Evolutionary conservation across 1,140 invertebrate genomes (phyloP).

Genomic region (Streblospio benedicti): DNA sequence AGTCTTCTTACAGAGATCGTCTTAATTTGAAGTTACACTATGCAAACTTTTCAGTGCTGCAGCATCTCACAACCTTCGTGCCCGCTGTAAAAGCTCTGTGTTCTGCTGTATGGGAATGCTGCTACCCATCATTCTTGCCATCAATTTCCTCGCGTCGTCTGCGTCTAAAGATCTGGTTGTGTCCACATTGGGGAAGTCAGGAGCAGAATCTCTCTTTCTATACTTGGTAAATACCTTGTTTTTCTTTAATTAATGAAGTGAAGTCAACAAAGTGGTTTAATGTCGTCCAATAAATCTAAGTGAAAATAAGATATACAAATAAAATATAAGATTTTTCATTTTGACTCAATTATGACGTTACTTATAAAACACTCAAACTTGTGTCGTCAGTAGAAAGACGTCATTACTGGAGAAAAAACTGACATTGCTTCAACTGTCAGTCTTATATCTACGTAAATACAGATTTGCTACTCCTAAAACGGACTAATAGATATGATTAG

Average conservation of each 20-base stretch:
- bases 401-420: not conserved
- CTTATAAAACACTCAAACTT: not conserved
- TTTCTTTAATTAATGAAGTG: slow-evolving; percentile 7
- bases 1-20: too few relatives aligned
- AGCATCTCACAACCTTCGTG: slow-evolving; percentile 32
- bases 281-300: not conserved
- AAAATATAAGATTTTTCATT: not conserved
- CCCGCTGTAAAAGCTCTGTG: slow-evolving; percentile 37
- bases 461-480: too few relatives aligned
- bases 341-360: not conserved
- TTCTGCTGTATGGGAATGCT: slow-evolving; percentile 44
- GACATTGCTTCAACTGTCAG: too few relatives aligned
- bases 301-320: not conserved
- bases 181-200: slow-evolving; percentile 35
- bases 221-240: slow-evolving; percentile 39
- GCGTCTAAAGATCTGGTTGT: slow-evolving; percentile 36
- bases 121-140: slow-evolving; percentile 43
- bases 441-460: too few relatives aligned
- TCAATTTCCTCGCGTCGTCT: slow-evolving; percentile 44
- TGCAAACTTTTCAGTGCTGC: slow-evolving; percentile 31
- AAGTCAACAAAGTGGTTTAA: not conserved
- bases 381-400: slow-evolving; percentile 12
- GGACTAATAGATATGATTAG: too few relatives aligned
- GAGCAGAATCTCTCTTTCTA: slow-evolving; percentile 32
- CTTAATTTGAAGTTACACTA: too few relatives aligned